A percentile compares a stretch with the other conserved stretches of the same genome.
These are phyloP conservation scores for Diarsia dahlii DNA, from an alignment of 2,888 invertebrate genomes.

Conservation along the genomic window DNA sequence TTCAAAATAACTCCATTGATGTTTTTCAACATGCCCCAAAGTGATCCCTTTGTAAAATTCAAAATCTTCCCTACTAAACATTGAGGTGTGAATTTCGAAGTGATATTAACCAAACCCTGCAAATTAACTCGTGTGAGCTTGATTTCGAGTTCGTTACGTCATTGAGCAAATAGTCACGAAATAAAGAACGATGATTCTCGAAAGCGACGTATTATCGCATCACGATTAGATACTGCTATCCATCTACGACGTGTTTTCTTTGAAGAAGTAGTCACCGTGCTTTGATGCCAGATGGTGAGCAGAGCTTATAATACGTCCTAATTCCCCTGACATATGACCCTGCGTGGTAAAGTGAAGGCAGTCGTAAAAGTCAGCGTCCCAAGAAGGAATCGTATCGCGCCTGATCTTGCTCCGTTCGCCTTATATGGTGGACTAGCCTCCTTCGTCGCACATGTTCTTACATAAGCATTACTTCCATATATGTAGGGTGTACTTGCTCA, in stretches of 20 bases:
- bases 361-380: slow-evolving; percentile 85
- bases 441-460: slow-evolving; percentile 84
- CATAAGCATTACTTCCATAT: slow-evolving; percentile 87
- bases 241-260: slow-evolving; percentile 59
- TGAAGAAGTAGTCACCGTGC: slow-evolving; percentile 51
- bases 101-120: slow-evolving; percentile 69
- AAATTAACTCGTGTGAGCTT: slow-evolving; percentile 73
- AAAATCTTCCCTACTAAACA: slow-evolving; percentile 64
- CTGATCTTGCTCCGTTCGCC: slow-evolving; percentile 84
- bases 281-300: slow-evolving; percentile 81
- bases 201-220: slow-evolving; percentile 67
- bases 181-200: slow-evolving; percentile 66
- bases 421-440: slow-evolving; percentile 85
- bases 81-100: slow-evolving; percentile 67
- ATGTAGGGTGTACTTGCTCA: slow-evolving; percentile 78
- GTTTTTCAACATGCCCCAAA: slow-evolving; percentile 36
- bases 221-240: slow-evolving; percentile 71
- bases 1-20: slow-evolving; percentile 46
- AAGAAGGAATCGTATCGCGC: slow-evolving; percentile 85
- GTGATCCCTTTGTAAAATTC: slow-evolving; percentile 37
- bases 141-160: slow-evolving; percentile 61
- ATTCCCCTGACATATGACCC: slow-evolving; percentile 89
- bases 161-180: slow-evolving; percentile 65
- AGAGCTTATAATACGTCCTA: slow-evolving; percentile 79
- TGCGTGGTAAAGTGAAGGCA: slow-evolving; percentile 81